A percentile compares a stretch with the other conserved stretches of the same genome.
These are phyloP conservation scores for Nipponacmea schrenckii DNA, from an alignment of 2,888 invertebrate species.

Conservation along the genomic window DNA sequence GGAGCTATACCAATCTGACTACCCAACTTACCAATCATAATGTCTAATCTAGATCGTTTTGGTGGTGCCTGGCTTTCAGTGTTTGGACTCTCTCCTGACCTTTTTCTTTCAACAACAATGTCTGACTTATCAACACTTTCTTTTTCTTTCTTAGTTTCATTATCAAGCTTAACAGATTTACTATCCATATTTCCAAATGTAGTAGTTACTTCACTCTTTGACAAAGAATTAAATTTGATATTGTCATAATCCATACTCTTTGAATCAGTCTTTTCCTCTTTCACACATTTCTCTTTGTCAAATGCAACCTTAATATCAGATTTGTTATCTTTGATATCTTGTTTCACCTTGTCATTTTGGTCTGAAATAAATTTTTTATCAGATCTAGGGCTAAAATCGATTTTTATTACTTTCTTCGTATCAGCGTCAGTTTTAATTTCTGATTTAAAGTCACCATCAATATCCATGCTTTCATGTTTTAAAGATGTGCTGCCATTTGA, in stretches of 20 bases:
- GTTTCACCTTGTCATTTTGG: conserved; percentile 10
- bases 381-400: too few species aligned
- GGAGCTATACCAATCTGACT: conserved; percentile 39
- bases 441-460: too few species aligned
- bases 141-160: background rate
- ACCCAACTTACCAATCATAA: conserved; percentile 45
- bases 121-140: background rate
- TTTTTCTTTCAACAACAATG: conserved; percentile 6
- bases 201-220: too few species aligned
- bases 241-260: too few species aligned
- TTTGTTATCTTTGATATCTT: conserved; percentile 8
- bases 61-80: conserved; percentile 40
- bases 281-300: background rate
- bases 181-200: background rate
- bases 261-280: too few species aligned
- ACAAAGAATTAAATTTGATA: too few species aligned
- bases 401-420: too few species aligned
- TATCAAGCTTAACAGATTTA: background rate
- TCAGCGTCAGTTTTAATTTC: too few species aligned
- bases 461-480: too few species aligned
- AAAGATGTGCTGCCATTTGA: too few species aligned
- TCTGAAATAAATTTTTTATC: background rate
- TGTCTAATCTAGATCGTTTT: conserved; percentile 44
- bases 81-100: conserved; percentile 4
- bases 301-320: conserved; percentile 4